phyloP scores from a whole-genome alignment of 2,113 vertebrate species.

The Sander lucioperca region DNA sequence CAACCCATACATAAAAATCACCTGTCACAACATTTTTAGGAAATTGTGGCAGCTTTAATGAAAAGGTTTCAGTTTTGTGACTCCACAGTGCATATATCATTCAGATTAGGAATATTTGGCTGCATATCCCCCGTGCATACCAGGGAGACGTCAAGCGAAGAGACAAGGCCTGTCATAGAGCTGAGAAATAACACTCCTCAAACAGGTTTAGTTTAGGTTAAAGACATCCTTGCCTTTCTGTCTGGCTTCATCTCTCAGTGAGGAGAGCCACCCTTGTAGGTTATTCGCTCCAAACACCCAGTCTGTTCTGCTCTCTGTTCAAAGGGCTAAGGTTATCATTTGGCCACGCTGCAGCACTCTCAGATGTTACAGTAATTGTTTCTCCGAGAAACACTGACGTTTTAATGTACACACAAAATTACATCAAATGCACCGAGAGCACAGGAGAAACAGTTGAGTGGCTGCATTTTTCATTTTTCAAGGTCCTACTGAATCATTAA shows the following conservation, averaged over 20 bases:
- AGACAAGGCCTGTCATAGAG: not conserved
- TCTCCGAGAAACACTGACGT: conserved; percentile 29
- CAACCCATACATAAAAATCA: not conserved
- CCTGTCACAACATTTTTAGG: conserved; percentile 3
- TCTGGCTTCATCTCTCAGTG: conserved; percentile 8
- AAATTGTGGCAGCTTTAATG: not conserved
- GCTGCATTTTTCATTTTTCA: conserved; percentile 66
- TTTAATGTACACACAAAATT: conserved; percentile 36
- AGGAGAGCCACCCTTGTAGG: not conserved
- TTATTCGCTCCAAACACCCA: not conserved
- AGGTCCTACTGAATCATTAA: conserved; percentile 69
- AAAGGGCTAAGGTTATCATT: not conserved
- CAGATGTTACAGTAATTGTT: conserved; percentile 31
- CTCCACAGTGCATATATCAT: not conserved
- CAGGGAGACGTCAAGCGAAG: not conserved
- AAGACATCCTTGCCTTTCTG: conserved; percentile 1
- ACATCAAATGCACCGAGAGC: conserved; percentile 29
- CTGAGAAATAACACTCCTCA: not conserved
- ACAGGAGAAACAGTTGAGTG: conserved; percentile 35
- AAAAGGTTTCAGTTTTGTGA: not conserved
- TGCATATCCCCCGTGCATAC: not conserved
- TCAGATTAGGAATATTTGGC: conserved; percentile 24
- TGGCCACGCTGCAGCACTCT: not conserved
- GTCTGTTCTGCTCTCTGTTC: not conserved
- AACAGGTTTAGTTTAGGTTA: conserved; percentile 16